Conservation (phyloP, 2,113 vertebrate genomes). For the Zosterops hypoxanthus region DNA sequence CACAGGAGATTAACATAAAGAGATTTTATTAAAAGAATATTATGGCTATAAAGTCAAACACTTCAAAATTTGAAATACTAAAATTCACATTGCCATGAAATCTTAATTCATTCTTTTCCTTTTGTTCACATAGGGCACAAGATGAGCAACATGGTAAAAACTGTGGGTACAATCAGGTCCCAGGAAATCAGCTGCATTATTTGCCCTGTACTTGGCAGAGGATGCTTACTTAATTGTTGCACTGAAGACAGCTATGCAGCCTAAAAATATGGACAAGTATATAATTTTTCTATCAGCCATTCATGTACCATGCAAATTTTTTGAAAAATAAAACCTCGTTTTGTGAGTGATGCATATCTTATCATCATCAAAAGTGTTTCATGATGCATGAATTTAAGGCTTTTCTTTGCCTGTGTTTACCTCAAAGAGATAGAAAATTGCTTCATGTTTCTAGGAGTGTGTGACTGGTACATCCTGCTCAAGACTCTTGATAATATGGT, state of each 20-base stretch:
- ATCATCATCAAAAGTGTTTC: neutral
- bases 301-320: neutral
- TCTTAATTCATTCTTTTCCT: neutral
- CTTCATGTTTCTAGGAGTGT: neutral
- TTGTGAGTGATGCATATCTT: neutral
- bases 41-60: neutral
- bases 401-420: neutral
- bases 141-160: neutral
- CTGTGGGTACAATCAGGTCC: neutral
- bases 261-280: neutral
- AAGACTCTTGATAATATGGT: neutral
- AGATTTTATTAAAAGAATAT: neutral
- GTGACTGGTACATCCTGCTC: neutral
- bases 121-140: neutral
- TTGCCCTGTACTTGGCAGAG: neutral
- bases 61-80: slow-evolving; percentile 2
- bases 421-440: neutral
- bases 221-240: neutral
- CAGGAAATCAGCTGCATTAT: neutral
- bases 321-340: slow-evolving; percentile 2
- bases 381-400: neutral
- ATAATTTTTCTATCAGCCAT: neutral
- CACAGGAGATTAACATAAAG: neutral
- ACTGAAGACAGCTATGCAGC: neutral
- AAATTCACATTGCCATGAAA: neutral